Percentiles rank a stretch among this genome's conserved stretches.
Conservation (phyloP, 2,888 invertebrate genomes). For the Agonopterix arenella region DNA sequence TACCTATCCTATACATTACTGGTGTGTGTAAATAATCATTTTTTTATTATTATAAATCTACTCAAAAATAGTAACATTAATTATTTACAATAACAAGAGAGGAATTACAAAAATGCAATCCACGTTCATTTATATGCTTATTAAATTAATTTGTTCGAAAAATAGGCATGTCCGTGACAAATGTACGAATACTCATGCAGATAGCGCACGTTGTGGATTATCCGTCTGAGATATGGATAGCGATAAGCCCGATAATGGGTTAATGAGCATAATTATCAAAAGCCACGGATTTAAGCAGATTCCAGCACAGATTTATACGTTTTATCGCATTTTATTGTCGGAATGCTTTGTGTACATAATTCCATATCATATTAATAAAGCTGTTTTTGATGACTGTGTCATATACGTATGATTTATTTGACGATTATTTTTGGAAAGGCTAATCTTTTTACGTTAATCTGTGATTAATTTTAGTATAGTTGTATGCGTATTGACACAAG, state of each 20-base stretch:
- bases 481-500: no score
- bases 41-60: no score
- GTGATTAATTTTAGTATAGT: no score
- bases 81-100: no score
- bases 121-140: no score
- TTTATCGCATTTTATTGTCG: slow-evolving; percentile 45
- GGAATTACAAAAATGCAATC: no score
- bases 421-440: not conserved
- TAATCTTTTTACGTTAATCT: no score
- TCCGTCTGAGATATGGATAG: slow-evolving; percentile 32
- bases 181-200: slow-evolving; percentile 2
- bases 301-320: slow-evolving; percentile 58
- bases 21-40: no score
- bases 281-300: slow-evolving; percentile 46
- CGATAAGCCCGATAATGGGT: slow-evolving; percentile 30
- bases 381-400: not conserved
- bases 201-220: slow-evolving; percentile 37
- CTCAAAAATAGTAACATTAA: no score
- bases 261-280: slow-evolving; percentile 43
- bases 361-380: slow-evolving; percentile 10
- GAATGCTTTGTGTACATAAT: slow-evolving; percentile 37
- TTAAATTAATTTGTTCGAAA: no score
- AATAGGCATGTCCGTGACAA: slow-evolving; percentile 2
- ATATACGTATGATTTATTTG: not conserved
- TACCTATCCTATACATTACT: no score